phyloP scores from a whole-genome alignment of 35 echinoderm and acorn worm species.

The Ptychodera flava region DNA sequence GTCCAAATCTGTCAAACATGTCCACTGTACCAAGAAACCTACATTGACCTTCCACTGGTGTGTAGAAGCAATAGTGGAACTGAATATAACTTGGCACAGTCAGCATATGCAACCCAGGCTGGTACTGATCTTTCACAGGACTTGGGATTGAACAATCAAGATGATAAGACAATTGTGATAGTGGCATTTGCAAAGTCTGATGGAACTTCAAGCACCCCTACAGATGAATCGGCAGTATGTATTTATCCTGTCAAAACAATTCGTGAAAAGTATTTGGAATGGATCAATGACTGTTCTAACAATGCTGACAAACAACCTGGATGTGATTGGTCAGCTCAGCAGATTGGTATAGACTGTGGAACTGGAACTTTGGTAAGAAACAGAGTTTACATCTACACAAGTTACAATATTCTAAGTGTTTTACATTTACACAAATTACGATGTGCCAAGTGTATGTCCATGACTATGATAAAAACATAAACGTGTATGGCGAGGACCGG shows the following conservation, averaged over 20 bases:
- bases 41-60: slow-evolving; percentile 67
- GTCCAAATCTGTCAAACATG: slow-evolving; percentile 61
- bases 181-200: slow-evolving; percentile 61
- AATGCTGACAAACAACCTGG: background rate
- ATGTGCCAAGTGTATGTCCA: no score
- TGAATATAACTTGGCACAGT: slow-evolving; percentile 78
- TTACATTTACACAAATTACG: no score
- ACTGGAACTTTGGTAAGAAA: background rate
- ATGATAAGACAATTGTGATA: slow-evolving; percentile 47
- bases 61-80: slow-evolving; percentile 19
- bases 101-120: slow-evolving; percentile 41
- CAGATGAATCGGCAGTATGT: slow-evolving; percentile 61
- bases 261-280: slow-evolving; percentile 37
- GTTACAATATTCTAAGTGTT: no score
- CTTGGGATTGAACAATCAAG: slow-evolving; percentile 2
- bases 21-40: slow-evolving; percentile 36
- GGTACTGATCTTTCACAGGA: slow-evolving; percentile 4
- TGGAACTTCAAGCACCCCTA: slow-evolving; percentile 25
- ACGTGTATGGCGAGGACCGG: no score
- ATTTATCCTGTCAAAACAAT: slow-evolving; percentile 71
- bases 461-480: no score
- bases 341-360: background rate
- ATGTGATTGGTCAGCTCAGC: background rate
- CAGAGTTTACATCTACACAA: no score
- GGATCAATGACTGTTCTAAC: slow-evolving; percentile 37